A percentile compares a stretch with the other conserved stretches of the same genome.
Evolutionary conservation across 1,140 invertebrate genomes (phyloP).

Genomic region (Meteorus sp.): DNA sequence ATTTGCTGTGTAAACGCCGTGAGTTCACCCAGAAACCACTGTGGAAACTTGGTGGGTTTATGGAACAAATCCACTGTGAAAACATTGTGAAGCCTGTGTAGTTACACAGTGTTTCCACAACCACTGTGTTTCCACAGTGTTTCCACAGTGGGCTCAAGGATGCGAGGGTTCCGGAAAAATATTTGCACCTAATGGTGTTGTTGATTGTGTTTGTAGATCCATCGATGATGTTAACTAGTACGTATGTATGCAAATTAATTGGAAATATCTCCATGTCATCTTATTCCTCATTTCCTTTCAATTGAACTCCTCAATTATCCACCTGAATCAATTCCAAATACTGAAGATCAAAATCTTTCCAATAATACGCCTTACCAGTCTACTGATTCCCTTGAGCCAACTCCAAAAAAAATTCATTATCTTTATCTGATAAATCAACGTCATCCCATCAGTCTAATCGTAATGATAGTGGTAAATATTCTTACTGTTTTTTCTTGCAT

Average conservation of each 20-base stretch:
- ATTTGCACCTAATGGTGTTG: not conserved
- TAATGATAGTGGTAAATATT: slow-evolving; percentile 9
- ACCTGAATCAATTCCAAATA: slow-evolving; percentile 1
- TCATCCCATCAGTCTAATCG: no score
- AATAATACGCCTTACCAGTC: not conserved
- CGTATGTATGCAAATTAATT: not conserved
- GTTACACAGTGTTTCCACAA: no score
- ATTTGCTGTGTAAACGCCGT: no score
- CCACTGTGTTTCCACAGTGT: no score
- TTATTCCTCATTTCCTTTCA: not conserved
- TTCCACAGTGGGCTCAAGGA: no score
- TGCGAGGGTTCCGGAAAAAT: not conserved
- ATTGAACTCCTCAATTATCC: not conserved
- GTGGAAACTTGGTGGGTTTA: no score
- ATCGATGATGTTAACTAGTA: slow-evolving; percentile 11
- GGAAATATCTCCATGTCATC: not conserved
- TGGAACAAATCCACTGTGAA: no score
- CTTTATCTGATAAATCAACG: no score
- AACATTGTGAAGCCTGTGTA: no score
- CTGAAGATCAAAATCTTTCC: not conserved
- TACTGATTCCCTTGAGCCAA: not conserved
- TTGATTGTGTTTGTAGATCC: not conserved
- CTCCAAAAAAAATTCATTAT: not conserved
- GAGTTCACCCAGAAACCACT: no score
- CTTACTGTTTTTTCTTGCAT: not conserved